These are phyloP conservation scores for Cephus rjabovi DNA, from an alignment of 2,888 invertebrate species.

Conservation along the genomic window DNA sequence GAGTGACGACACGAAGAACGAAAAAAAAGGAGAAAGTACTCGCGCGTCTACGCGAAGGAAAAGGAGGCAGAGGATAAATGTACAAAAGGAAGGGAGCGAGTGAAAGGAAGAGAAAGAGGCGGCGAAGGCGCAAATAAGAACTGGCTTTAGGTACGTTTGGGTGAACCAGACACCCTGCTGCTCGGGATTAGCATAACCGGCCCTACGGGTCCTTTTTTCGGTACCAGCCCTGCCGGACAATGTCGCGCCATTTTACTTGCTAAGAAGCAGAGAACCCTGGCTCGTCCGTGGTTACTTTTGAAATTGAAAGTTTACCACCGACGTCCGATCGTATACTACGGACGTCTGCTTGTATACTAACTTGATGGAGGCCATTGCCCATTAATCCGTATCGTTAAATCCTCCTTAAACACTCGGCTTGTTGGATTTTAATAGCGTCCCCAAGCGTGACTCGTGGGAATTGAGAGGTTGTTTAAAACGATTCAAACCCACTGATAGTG, in stretches of 20 bases:
- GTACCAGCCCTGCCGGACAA: background rate
- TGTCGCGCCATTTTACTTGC: slow-evolving; percentile 2
- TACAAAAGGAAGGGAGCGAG: background rate
- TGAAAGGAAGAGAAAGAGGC: background rate
- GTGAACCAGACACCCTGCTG: background rate
- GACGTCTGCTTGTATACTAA: background rate
- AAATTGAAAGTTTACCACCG: slow-evolving; percentile 2
- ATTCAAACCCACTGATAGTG: background rate
- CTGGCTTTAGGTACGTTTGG: background rate
- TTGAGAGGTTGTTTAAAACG: background rate
- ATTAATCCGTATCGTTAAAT: background rate
- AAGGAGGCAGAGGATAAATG: background rate
- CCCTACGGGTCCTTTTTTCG: slow-evolving; percentile 37
- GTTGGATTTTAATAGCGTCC: background rate
- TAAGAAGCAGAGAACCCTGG: background rate
- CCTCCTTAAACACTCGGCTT: background rate
- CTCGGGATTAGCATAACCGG: slow-evolving; percentile 41
- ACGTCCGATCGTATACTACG: background rate
- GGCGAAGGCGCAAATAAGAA: background rate
- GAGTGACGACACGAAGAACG: background rate
- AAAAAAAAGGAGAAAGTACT: background rate
- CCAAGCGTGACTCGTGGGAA: background rate
- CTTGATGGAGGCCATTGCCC: background rate
- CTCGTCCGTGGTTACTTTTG: background rate
- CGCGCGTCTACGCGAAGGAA: background rate